Base-by-base conservation (phyloP, 1,140 invertebrate species). In the Stegodyphus dumicola region DNA sequence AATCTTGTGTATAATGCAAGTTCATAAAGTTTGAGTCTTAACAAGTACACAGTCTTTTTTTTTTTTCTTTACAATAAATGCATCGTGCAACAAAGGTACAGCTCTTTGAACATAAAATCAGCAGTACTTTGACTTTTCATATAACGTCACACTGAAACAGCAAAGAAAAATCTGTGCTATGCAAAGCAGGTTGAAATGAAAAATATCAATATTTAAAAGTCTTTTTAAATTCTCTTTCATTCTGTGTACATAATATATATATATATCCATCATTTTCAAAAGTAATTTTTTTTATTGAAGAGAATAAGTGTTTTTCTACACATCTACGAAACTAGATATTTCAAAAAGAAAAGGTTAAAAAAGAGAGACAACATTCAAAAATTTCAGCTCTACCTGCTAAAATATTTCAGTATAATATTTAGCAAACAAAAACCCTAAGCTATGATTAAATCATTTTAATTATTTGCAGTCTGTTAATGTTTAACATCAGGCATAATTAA, bases 1-100 rank as follows among this genome's bases (percentile, higher is more conserved):
- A 73, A 74, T 83, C 79, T 83, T 83, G 70, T 83, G 56, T 83
- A 83, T 83, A 83, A 83, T 83, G 79, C 79, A 83, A 83, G 79
- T 83, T 74, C 79, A 83, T 74, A 83, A 83, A 83, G 79, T 83
- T 75, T 73, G 71, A 74, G 74, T 83, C 70, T 73, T 48, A 83
- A 83, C 79, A 81, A 81, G 56, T 83, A 83, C 79, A 83, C 79
- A 74, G 60, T 65, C 56, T 74, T 51, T 71, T 71, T 51, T 53
- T 65, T 79, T 80, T 49, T 48, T 48, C 49, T 71, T 83, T 83
- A 83, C 79, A 83, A 33, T 83, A 83, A 83, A 74, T 83, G 79
- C 79, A 66, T 75, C 60, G 79, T 83, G 79, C 79, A 83, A 83
- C 71, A 66, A 80, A 83, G 69, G 74, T 83, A 83, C 60, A 83